A percentile compares a stretch with the other conserved stretches of the same genome.
phyloP scores from a whole-genome alignment of 2,113 vertebrate genomes.

The Nanorana parkeri region DNA sequence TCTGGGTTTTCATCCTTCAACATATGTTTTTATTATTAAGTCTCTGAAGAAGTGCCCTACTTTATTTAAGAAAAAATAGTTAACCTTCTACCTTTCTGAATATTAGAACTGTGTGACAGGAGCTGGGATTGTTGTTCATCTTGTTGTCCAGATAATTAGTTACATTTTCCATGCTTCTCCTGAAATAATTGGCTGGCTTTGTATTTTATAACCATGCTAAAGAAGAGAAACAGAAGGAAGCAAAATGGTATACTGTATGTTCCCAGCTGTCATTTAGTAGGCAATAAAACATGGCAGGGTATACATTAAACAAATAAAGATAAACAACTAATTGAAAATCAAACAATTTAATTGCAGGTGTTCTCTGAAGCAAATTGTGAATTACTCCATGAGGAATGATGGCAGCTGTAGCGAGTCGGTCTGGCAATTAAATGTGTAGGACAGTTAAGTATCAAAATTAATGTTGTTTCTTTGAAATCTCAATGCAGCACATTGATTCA shows the following conservation, averaged over 20 bases:
- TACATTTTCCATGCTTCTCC: conserved; percentile 10
- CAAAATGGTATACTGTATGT: conserved; percentile 27
- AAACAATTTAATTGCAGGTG: conserved; percentile 35
- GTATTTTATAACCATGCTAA: conserved; percentile 16
- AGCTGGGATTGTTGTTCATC: conserved; percentile 6
- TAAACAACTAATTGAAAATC: conserved; percentile 33
- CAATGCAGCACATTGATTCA: background rate
- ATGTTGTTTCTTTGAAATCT: background rate
- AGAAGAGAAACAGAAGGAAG: background rate
- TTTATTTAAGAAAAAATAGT: conserved; percentile 23
- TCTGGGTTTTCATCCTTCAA: background rate
- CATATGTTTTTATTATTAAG: conserved; percentile 5
- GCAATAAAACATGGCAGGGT: conserved; percentile 17
- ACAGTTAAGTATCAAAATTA: conserved; percentile 14
- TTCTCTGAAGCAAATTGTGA: conserved; percentile 4
- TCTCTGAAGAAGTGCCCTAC: conserved; percentile 28
- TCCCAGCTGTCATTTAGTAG: conserved; percentile 31
- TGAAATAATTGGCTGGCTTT: background rate
- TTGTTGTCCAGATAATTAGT: conserved; percentile 36
- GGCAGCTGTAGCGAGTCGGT: conserved; percentile 8
- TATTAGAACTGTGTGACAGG: background rate
- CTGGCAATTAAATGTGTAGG: conserved; percentile 18
- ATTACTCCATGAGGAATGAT: conserved; percentile 1
- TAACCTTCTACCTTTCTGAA: conserved; percentile 35
- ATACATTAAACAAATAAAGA: conserved; percentile 40